These are phyloP conservation scores for Timandra comae DNA, from an alignment of 2,888 invertebrate species.

Conservation along the genomic window DNA sequence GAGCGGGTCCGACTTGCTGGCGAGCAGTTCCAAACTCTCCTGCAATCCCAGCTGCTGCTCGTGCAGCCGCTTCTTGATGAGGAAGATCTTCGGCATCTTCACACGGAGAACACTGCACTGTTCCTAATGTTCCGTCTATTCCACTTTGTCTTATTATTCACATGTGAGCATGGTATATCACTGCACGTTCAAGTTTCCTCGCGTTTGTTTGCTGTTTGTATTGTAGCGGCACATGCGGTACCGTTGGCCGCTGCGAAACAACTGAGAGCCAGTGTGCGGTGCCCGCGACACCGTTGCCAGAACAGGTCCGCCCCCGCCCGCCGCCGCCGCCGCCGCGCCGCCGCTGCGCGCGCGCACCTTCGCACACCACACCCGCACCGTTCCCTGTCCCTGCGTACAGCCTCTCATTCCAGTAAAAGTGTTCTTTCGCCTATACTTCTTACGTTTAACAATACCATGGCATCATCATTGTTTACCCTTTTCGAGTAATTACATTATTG, in stretches of 20 bases:
- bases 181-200: slow-evolving; percentile 66
- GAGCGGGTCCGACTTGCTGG: slow-evolving; percentile 78
- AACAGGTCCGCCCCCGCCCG: slow-evolving; percentile 71
- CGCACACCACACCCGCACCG: slow-evolving; percentile 21
- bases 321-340: slow-evolving; percentile 48
- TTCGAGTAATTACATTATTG: slow-evolving; percentile 24
- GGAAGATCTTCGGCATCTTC: slow-evolving; percentile 94
- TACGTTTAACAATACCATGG: slow-evolving; percentile 12
- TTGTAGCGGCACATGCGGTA: slow-evolving; percentile 71
- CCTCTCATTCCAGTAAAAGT: slow-evolving; percentile 69
- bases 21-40: slow-evolving; percentile 87
- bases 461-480: slow-evolving; percentile 27
- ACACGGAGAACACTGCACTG: slow-evolving; percentile 60
- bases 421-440: slow-evolving; percentile 51
- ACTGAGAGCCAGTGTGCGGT: slow-evolving; percentile 70
- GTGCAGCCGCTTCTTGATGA: slow-evolving; percentile 92
- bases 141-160: slow-evolving; percentile 65
- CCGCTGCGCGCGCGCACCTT: slow-evolving; percentile 47
- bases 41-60: slow-evolving; percentile 91
- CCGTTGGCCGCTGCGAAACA: slow-evolving; percentile 74
- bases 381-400: slow-evolving; percentile 38
- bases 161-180: slow-evolving; percentile 69
- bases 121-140: slow-evolving; percentile 56
- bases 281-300: slow-evolving; percentile 72
- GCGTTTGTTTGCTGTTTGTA: slow-evolving; percentile 60